Evolutionary conservation across 2,888 invertebrate species (phyloP), one percentile per base, ranked within the genome.

Genomic region (Uloborus plumipes): DNA sequence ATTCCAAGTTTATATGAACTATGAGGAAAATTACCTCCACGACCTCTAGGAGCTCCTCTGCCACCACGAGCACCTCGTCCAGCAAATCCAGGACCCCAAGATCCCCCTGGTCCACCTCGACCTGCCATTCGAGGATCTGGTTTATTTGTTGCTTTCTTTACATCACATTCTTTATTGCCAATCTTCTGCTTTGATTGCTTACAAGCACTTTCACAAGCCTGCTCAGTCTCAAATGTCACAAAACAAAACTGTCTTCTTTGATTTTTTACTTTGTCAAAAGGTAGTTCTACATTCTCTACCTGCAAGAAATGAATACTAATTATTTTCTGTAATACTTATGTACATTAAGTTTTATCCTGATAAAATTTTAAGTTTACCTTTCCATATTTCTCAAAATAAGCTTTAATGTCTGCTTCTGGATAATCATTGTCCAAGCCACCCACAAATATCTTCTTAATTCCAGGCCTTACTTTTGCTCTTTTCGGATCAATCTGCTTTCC

Each of bases 181-280:
- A 97, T 96, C 72, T 93, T 94, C 90, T 97, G 97, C 90, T 97
- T 97, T 16, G 96, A 95, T 72, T 94, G 95, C 89, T 96, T 97
- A 84, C 96, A 91, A 72, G 96, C 91, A 89, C 96, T 96, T 88
- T 95, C 95, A 58, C 97, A 97, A 76, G 96, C 94, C 89, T 95
- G 95, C 90, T 97, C 97, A 47, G 95, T 95, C 89, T 98, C 98
- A 88, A 98, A 98, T 86, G 98, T 98, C 89, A 98, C 96, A 90
- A 98, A 98, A 89, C 97, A 98, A 92, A 98, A 98, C 84, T 95
- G 96, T 91, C 98, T 95, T 87, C 98, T 93, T 90, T 97, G 96
- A 89, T 96, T 97, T 92, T 97, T 98, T 89, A 94, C 94, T 90
- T 97, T 98, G 90, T 98, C 98, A 88, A 95, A 97, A 83, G 98